A percentile compares a stretch with the other conserved stretches of the same genome.
Evolutionary conservation across 2,797 vertebrate genomes (phyloP).

Genomic region (Acrossocheilus wenchowensis): DNA sequence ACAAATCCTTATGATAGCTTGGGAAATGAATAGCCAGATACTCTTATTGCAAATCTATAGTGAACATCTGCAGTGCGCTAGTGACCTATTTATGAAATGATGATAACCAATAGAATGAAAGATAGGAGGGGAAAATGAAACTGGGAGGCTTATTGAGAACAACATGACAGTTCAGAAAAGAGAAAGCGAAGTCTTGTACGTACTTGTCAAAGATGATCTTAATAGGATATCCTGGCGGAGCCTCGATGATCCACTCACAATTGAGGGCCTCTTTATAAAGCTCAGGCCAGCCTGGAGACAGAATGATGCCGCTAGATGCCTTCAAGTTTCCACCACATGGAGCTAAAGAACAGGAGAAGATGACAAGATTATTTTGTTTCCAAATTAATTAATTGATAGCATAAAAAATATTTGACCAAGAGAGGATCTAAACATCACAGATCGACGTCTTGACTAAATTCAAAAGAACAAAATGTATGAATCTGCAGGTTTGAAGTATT

Average conservation of each 20-base stretch:
- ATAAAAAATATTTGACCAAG: not conserved
- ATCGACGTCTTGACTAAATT: not conserved
- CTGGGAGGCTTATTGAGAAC: not conserved
- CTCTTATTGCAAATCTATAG: not conserved
- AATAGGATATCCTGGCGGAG: constrained; percentile 96
- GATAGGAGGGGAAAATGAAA: not conserved
- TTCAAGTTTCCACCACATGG: constrained; percentile 96
- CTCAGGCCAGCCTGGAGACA: constrained; percentile 98
- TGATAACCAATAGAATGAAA: constrained; percentile 5
- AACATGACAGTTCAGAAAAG: constrained; percentile 7
- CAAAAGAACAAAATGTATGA: not conserved
- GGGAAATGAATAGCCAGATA: not conserved
- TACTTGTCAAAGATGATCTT: constrained; percentile 99
- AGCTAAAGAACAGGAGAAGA: constrained; percentile 72
- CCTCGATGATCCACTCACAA: constrained; percentile 98
- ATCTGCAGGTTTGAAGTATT: not conserved
- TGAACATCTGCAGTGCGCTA: constrained; percentile 10
- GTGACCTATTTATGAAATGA: constrained; percentile 21
- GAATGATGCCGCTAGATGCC: constrained; percentile 93
- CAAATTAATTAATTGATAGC: not conserved
- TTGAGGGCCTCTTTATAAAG: constrained; percentile 98
- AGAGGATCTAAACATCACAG: not conserved
- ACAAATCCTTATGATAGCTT: not conserved
- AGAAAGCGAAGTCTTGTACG: constrained; percentile 54
- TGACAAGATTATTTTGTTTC: not conserved